Evolutionary conservation across 2,888 invertebrate species (phyloP).

Genomic region (Eristalinus sepulchralis): DNA sequence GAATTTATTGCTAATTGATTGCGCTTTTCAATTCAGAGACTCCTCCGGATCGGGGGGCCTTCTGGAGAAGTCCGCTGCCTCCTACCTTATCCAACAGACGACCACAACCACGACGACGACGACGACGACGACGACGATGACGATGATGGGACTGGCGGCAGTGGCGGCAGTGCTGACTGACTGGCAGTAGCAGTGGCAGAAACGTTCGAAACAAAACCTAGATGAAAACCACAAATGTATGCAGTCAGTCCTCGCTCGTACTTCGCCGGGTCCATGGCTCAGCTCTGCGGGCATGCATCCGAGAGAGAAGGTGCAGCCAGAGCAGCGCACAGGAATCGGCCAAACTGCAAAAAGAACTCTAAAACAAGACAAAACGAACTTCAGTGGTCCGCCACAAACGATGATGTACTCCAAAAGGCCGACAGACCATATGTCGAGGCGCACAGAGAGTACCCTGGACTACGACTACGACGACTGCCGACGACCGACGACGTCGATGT

Average conservation of each 20-base stretch:
- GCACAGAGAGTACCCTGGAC: slow-evolving; percentile 14
- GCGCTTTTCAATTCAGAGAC: slow-evolving; percentile 68
- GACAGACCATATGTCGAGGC: slow-evolving; percentile 47
- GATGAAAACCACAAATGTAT: slow-evolving; percentile 64
- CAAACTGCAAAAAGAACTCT: not conserved
- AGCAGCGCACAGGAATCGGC: not conserved
- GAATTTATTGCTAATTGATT: slow-evolving; percentile 72
- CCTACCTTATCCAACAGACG: slow-evolving; percentile 55
- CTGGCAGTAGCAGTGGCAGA: slow-evolving; percentile 4
- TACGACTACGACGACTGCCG: slow-evolving; percentile 3
- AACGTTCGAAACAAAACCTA: slow-evolving; percentile 51
- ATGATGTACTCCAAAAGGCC: slow-evolving; percentile 52
- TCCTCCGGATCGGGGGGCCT: slow-evolving; percentile 55
- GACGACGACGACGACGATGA: slow-evolving; percentile 24
- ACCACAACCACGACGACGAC: slow-evolving; percentile 21
- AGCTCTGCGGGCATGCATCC: slow-evolving; percentile 18
- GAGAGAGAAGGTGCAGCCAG: not conserved
- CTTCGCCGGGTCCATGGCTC: slow-evolving; percentile 21
- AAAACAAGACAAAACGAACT: slow-evolving; percentile 1
- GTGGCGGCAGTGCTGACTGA: not conserved
- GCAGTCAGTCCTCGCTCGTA: slow-evolving; percentile 57
- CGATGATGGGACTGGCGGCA: slow-evolving; percentile 2
- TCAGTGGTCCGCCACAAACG: slow-evolving; percentile 55
- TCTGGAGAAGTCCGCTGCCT: slow-evolving; percentile 57
- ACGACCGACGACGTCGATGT: slow-evolving; percentile 8